Evolutionary conservation across 2,888 invertebrate genomes (phyloP).

Genomic region (Gymnosoma rotundatum): DNA sequence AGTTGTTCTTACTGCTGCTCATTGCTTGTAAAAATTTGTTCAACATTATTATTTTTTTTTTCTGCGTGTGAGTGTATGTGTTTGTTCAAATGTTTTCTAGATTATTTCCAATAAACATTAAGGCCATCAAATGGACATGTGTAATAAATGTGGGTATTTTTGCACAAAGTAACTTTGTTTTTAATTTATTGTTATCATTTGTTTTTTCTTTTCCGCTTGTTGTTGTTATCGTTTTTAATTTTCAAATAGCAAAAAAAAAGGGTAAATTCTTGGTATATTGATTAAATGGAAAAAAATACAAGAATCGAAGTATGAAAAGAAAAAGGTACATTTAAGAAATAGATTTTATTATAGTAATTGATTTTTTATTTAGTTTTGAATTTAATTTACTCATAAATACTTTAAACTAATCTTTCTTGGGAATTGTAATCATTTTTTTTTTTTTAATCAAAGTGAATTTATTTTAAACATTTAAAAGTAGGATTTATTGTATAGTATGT

Average conservation of each 20-base stretch:
- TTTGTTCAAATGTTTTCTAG: conserved; percentile 27
- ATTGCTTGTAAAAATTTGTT: conserved; percentile 69
- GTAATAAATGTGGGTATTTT: conserved; percentile 67
- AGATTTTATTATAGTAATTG: conserved; percentile 40
- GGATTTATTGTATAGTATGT: too few species aligned
- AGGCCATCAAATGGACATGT: conserved; percentile 62
- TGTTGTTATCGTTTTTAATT: conserved; percentile 49
- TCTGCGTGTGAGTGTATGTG: background rate
- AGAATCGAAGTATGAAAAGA: background rate
- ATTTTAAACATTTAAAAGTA: too few species aligned
- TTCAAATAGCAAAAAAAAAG: conserved; percentile 39
- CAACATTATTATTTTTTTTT: conserved; percentile 60
- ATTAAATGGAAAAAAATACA: conserved; percentile 37
- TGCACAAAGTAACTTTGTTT: conserved; percentile 57
- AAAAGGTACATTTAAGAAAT: background rate
- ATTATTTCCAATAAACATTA: conserved; percentile 66
- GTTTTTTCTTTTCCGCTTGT: background rate
- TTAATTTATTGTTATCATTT: conserved; percentile 59
- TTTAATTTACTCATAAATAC: conserved; percentile 1
- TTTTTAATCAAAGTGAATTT: background rate
- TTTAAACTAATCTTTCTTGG: background rate
- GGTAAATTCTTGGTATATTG: conserved; percentile 13
- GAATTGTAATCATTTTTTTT: background rate
- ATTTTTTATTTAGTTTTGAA: conserved; percentile 23
- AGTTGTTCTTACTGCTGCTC: conserved; percentile 37